These are phyloP conservation scores for Frieseomelitta varia DNA, from an alignment of 1,140 invertebrate species.

Conservation along the genomic window DNA sequence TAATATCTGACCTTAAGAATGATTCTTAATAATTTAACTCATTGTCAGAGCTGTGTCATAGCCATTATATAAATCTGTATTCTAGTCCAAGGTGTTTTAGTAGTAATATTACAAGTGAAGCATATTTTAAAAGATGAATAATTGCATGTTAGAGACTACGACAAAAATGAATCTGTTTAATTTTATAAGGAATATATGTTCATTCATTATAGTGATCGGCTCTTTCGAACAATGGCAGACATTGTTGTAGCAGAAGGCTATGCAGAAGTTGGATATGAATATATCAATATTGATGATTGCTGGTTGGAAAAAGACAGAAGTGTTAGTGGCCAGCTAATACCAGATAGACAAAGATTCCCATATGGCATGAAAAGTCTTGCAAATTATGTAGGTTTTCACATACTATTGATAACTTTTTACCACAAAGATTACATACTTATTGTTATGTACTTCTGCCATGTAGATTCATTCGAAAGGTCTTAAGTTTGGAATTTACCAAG, in stretches of 20 bases:
- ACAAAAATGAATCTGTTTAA: neutral
- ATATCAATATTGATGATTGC: slow-evolving; percentile 97
- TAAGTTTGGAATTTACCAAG: slow-evolving; percentile 98
- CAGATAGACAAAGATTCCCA: slow-evolving; percentile 94
- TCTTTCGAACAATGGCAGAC: slow-evolving; percentile 96
- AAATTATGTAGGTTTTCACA: slow-evolving; percentile 91
- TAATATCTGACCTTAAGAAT: neutral
- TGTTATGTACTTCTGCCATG: neutral
- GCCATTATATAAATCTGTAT: slow-evolving; percentile 16
- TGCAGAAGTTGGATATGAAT: slow-evolving; percentile 93
- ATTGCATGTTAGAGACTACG: neutral
- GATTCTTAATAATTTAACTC: slow-evolving; percentile 13
- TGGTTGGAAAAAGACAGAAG: slow-evolving; percentile 94
- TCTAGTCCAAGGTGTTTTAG: slow-evolving; percentile 2
- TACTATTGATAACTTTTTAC: neutral
- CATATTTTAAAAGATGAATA: neutral
- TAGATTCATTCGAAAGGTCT: slow-evolving; percentile 96
- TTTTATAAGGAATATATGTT: slow-evolving; percentile 2
- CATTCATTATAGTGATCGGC: slow-evolving; percentile 88
- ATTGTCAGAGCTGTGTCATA: slow-evolving; percentile 6
- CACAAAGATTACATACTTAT: neutral
- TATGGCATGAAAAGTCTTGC: slow-evolving; percentile 94
- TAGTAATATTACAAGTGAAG: neutral
- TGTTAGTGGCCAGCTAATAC: slow-evolving; percentile 88
- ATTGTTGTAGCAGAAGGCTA: slow-evolving; percentile 94